Percentiles rank a stretch among this genome's conserved stretches.
phyloP scores from a whole-genome alignment of 2,797 vertebrate genomes.

The Muscicapa comitata region DNA sequence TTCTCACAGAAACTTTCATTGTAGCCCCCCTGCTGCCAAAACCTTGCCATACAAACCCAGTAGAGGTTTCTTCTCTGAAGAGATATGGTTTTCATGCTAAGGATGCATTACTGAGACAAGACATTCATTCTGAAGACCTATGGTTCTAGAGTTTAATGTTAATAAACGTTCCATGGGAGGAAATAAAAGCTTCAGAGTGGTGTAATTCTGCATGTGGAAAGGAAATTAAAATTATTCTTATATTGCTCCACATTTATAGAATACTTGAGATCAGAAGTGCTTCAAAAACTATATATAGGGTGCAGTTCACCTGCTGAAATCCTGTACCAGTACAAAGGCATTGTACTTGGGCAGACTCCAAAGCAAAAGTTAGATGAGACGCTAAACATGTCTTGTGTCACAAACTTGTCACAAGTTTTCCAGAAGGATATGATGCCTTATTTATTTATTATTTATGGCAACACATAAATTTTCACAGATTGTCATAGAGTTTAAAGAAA shows the following conservation, averaged over 20 bases:
- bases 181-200: neutral
- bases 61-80: too few species aligned
- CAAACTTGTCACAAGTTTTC: neutral
- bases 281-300: neutral
- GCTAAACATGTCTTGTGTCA: neutral
- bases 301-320: neutral
- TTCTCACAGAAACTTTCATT: too few species aligned
- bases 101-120: neutral
- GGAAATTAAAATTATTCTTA: neutral
- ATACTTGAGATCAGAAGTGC: neutral
- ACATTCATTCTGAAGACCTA: neutral
- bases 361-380: neutral
- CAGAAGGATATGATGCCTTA: neutral
- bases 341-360: neutral
- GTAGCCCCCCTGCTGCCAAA: too few species aligned
- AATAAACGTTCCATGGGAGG: neutral
- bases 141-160: neutral
- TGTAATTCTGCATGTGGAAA: neutral
- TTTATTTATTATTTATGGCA: neutral
- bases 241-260: neutral
- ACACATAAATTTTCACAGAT: neutral
- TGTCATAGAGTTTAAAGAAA: neutral
- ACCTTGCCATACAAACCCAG: too few species aligned
- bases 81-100: too few species aligned
- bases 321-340: neutral